Conservation (phyloP, 2,113 vertebrate species). For the Nycticorax nycticorax region DNA sequence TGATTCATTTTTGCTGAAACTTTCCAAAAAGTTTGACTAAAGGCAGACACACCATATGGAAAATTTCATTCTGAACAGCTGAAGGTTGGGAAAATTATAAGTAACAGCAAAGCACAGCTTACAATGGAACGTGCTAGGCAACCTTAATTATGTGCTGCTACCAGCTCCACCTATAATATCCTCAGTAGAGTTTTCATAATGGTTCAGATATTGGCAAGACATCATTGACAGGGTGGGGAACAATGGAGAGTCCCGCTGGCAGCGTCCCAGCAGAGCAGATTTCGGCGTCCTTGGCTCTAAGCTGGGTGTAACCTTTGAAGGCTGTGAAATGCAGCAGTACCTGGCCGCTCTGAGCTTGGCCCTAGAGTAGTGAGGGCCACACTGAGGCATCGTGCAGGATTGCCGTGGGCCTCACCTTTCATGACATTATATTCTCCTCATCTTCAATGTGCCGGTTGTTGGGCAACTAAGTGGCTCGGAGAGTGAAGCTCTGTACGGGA, state of each 20-base stretch:
- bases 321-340: neutral
- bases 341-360: neutral
- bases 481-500: neutral
- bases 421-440: neutral
- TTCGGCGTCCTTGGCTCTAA: neutral
- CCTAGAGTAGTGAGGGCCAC: neutral
- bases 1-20: neutral
- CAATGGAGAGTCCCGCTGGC: neutral
- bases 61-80: slow-evolving; percentile 1
- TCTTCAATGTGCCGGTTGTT: rapidly evolving
- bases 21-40: neutral
- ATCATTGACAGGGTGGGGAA: neutral
- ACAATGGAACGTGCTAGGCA: neutral
- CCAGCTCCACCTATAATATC: neutral
- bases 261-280: neutral
- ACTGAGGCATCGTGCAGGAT: neutral
- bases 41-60: slow-evolving; percentile 22
- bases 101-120: neutral
- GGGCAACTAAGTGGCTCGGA: neutral
- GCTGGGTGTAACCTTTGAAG: neutral
- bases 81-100: neutral
- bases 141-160: slow-evolving; percentile 27
- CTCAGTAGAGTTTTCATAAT: neutral
- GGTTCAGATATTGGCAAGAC: neutral
- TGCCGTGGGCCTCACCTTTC: neutral